Percentiles rank a stretch among this genome's conserved stretches.
Conservation (phyloP, 2,888 invertebrate genomes). For the Sericinus montela region DNA sequence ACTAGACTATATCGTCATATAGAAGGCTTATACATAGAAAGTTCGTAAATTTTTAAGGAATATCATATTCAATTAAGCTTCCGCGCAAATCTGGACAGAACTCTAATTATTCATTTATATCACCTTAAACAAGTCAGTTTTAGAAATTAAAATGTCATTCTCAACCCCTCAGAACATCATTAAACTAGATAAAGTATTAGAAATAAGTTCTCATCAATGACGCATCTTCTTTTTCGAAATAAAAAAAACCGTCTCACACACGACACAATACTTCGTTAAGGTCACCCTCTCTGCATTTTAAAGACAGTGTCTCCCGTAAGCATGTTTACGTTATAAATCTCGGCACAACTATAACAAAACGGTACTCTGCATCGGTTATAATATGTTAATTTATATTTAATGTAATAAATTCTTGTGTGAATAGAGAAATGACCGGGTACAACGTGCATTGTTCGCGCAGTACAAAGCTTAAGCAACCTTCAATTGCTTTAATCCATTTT, state of each 20-base stretch:
- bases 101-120: too few species aligned
- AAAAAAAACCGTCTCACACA: conserved; percentile 48
- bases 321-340: conserved; percentile 73
- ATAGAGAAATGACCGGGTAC: conserved; percentile 48
- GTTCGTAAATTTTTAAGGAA: too few species aligned
- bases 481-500: conserved; percentile 72
- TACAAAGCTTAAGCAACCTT: conserved; percentile 44
- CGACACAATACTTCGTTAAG: conserved; percentile 69
- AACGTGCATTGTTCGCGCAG: conserved; percentile 34
- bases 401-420: conserved; percentile 61
- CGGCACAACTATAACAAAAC: conserved; percentile 54
- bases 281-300: conserved; percentile 35
- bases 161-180: background rate
- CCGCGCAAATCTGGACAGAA: too few species aligned
- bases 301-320: conserved; percentile 47
- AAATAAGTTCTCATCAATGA: conserved; percentile 44
- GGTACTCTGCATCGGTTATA: conserved; percentile 55
- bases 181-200: conserved; percentile 8
- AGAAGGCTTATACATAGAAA: too few species aligned
- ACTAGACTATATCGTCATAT: too few species aligned
- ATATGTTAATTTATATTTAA: conserved; percentile 77
- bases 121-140: too few species aligned
- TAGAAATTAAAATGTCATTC: too few species aligned
- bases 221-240: conserved; percentile 36
- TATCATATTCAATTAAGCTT: too few species aligned